A percentile compares a stretch with the other conserved stretches of the same genome.
These are phyloP conservation scores for Trachythela sp. DNA, from an alignment of 64 coral and sea anemone genomes.

Conservation along the genomic window DNA sequence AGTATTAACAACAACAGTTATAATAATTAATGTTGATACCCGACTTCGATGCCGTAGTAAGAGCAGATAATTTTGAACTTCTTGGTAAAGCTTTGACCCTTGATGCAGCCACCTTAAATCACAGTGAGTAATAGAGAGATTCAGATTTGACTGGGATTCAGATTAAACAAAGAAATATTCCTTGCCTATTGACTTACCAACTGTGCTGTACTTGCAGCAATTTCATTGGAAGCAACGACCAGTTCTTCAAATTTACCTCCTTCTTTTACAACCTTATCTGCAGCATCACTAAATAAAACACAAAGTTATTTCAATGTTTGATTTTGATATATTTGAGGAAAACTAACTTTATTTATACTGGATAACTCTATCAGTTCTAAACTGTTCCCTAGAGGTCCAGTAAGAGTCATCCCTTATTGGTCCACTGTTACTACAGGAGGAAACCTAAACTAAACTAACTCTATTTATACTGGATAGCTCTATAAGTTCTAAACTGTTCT, in stretches of 20 bases:
- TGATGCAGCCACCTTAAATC: constrained; percentile 80
- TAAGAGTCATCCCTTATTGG: no score
- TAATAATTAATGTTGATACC: no score
- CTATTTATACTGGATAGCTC: no score
- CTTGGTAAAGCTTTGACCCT: constrained; percentile 75
- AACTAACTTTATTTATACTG: no score
- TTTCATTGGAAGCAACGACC: constrained; percentile 55
- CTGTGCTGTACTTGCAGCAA: constrained; percentile 60
- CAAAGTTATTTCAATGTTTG: neutral
- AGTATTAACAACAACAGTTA: no score
- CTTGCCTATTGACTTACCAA: constrained; percentile 15
- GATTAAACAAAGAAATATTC: no score
- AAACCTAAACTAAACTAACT: no score
- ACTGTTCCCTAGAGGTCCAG: no score
- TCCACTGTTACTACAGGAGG: no score
- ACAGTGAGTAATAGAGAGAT: neutral
- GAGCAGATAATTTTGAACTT: constrained; percentile 53
- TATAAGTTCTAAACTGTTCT: no score
- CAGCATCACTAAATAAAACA: constrained; percentile 46
- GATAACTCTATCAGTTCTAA: no score
- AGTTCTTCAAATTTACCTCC: constrained; percentile 67
- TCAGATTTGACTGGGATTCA: neutral
- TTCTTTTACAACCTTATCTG: constrained; percentile 56
- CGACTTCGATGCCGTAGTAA: constrained; percentile 72
- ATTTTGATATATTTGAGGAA: neutral